Base-by-base conservation (phyloP, 2,113 vertebrate genomes). In the Ginglymostoma cirratum region DNA sequence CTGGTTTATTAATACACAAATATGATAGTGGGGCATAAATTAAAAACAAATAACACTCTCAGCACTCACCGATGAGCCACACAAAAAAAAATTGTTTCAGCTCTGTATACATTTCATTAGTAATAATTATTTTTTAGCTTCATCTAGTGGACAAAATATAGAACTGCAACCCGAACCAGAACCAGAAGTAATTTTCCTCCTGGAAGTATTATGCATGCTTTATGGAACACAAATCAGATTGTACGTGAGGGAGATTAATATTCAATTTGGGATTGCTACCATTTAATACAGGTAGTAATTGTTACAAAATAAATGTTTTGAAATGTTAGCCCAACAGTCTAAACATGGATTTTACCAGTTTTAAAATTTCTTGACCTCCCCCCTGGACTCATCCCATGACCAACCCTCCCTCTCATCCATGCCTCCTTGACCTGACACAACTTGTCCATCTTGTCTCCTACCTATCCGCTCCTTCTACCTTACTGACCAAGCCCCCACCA, bases 111-210 rank as follows among this genome's bases (percentile, higher is more conserved):
- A 52, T 95, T 72, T 95, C 69, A 72, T 30, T 17, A 72, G 24
- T 5, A 95, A 95, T 52, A 45, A 95, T 95, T 52, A 95, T 95
- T 95, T 45, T 95, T 72, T 95, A 72, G 94, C 94, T 95, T 95
- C 94, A 95, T 95, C 94, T 95, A 95, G 94, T 95, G 94, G 94
- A 48, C 45, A 76, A 23, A 48, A 95, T 34, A 52, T 15, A 76
- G 69, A 45, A 95, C 94, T 95, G 93, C 67, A 42, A 72, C 3
- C 45, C 15, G 15, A 52, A 34, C 4, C 42, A 76, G 24, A 30
- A 34, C 45, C 66, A 30, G 38, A 69, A 38, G 1, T 94, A 0
- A 45, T 1, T 95, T 95, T 30, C 67, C 66, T 42, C 67, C 67
- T 95, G 42, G 42, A 48, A 52, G 6, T 30, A 95, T 52, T 52